phyloP scores from a whole-genome alignment of 2,113 vertebrate genomes.

The Numenius arquata region DNA sequence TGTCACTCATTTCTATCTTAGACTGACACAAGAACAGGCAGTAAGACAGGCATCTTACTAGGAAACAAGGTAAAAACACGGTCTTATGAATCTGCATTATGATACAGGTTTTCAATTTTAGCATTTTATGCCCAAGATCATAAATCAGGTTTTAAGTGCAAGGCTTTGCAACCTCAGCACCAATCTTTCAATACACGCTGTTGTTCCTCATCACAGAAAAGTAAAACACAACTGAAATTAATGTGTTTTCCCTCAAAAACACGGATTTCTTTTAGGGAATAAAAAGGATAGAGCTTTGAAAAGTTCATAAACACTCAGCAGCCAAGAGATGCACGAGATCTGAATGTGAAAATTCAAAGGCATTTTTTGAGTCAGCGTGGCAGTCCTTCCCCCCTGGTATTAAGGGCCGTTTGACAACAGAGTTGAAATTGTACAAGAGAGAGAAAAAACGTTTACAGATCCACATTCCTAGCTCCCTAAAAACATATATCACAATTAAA shows the following conservation, averaged over 20 bases:
- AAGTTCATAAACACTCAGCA: background rate
- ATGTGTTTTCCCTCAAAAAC: background rate
- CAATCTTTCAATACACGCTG: background rate
- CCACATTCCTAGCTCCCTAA: background rate
- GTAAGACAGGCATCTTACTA: background rate
- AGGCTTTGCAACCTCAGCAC: background rate
- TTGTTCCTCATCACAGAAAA: background rate
- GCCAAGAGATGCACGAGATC: background rate
- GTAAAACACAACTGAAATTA: background rate
- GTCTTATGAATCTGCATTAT: background rate
- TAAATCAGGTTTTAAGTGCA: background rate
- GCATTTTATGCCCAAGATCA: background rate
- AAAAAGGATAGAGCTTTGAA: background rate
- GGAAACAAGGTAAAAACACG: background rate
- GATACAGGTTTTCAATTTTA: background rate
- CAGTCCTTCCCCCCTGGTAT: background rate
- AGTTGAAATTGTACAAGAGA: background rate
- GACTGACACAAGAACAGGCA: background rate
- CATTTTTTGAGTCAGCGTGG: background rate
- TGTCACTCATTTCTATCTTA: background rate
- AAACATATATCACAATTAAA: background rate
- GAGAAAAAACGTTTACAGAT: background rate
- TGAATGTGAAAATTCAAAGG: background rate
- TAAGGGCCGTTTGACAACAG: background rate
- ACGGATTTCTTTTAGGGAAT: background rate